Base-by-base conservation (phyloP, 1,140 invertebrate genomes). In the Drosophila sp. region DNA sequence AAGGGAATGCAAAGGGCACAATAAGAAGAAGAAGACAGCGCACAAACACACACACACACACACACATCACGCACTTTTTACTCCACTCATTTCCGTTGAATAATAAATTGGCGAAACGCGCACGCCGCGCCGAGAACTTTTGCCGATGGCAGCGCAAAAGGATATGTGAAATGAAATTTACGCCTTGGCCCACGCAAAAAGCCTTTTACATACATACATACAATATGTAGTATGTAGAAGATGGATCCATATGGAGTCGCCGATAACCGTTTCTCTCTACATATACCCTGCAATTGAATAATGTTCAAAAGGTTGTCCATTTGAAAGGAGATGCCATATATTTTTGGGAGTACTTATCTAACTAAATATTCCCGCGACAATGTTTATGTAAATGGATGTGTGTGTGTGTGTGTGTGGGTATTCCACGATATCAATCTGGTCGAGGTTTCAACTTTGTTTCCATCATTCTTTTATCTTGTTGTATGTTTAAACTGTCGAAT, bases 21-120 rank as follows among this genome's bases (percentile, higher is more conserved):
- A n/a, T 17, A 27, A 10, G 17, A 55, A 40, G 35, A 38, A 29
- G 27, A 30, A 56, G 55, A 65, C 41, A 62, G 27, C 65, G 41
- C 44, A 32, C 54, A 35, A 47, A 29, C 44, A 75, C 44, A 40
- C 54, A 25, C 44, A 23, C 44, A 7, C 5, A 44, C n/a, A 44
- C 41, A 44, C 41, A 44, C n/a, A 44, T n/a, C n/a, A 63, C 38
- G 58, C 66, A 78, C 63, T 68, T 67, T 73, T 41, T 66, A 50
- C 44, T 50, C 55, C 40, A 33, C 82, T 81, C 79, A 82, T 86
- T 87, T 86, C 79, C 82, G 83, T 70, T 71, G 58, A 72, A 86
- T 81, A 86, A 81, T 86, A 81, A 76, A 86, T 68, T 57, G 68
- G 57, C 50, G 71, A 41, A 41, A 76, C 44, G 62, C 57, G 58